Base-by-base conservation (phyloP, 2,113 vertebrate genomes). In the Promerops cafer region DNA sequence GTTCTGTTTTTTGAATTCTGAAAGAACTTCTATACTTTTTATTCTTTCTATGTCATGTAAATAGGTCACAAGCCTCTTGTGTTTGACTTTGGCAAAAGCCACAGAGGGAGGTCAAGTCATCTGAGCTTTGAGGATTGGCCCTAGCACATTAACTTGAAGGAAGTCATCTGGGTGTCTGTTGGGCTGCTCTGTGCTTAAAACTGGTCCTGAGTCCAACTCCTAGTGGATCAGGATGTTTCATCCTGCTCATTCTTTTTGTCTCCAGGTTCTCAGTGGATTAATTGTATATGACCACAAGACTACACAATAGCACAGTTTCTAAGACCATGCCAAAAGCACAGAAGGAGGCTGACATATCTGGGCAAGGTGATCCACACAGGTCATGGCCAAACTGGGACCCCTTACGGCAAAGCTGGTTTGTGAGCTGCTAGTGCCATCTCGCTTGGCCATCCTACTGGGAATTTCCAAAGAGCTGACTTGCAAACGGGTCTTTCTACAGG, bases 31-130 rank as follows among this genome's bases (percentile, higher is more conserved):
- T 81, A 10, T 52, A 44, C 4, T 45, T 70, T 90, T 88, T 56
- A 69, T 14, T 91, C 75, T 90, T 91, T 83, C 76, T 96, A 4
- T 93, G 80, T 64, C 76, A 81, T 68, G 40, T 81, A 96, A 93
- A 95, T 90, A 70, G 79, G 90, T 84, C 88, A 78, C 1, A 4
- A 92, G 37, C 26, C 22, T 86, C 64, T 66, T 60, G 40, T 56
- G 54, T 44, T 54, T 53, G 45, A 74, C 66, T 85, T 85, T 23
- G 42, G 31, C 47, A 33, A 54, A 79, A 91, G 35, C 30, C 13
- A 2, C 19, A 61, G 63, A 69, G 59, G 17, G 20, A 68, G 52
- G 52, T 96, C 82, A 92, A 89, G 64, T 26, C 70, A 47, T 31
- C 54, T 52, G 71, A 91, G 82, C 16, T 88, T 49, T 77, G 64